Conservation (phyloP, 2,888 invertebrate species). For the Tanypteryx hageni region DNA sequence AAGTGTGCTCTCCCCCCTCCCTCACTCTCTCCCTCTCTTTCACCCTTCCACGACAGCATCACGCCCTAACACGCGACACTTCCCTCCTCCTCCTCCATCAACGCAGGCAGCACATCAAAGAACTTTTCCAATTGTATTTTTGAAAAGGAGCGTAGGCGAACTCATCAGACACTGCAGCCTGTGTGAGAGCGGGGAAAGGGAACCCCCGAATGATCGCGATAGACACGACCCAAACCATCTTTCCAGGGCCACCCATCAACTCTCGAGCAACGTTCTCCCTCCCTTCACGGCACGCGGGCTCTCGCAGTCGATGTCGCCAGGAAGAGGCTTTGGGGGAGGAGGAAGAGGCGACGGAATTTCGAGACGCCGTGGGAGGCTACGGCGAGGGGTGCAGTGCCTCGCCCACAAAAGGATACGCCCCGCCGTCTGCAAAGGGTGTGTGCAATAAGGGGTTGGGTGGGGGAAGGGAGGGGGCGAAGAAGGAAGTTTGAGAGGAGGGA, state of each 20-base stretch:
- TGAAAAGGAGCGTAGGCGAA: no score
- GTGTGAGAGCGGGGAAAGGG: no score
- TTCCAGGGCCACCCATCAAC: no score
- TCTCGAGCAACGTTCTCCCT: no score
- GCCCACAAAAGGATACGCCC: background rate
- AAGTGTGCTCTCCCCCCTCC: background rate
- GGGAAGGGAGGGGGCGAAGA: background rate
- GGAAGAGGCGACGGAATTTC: background rate
- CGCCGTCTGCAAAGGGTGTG: background rate
- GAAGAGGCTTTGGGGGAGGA: no score
- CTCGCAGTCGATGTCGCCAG: no score
- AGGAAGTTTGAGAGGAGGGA: background rate
- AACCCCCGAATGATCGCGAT: no score
- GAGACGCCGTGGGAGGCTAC: background rate
- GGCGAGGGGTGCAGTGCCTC: background rate
- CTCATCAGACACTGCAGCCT: no score
- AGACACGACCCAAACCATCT: no score
- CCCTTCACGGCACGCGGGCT: no score
- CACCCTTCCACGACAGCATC: background rate
- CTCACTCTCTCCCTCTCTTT: background rate
- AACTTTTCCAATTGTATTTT: background rate
- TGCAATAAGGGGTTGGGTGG: background rate
- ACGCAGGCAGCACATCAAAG: background rate
- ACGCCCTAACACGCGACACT: background rate
- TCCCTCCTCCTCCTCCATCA: background rate